These are phyloP conservation scores for Tiliacea citrago DNA, from an alignment of 2,888 invertebrate species.

Conservation along the genomic window DNA sequence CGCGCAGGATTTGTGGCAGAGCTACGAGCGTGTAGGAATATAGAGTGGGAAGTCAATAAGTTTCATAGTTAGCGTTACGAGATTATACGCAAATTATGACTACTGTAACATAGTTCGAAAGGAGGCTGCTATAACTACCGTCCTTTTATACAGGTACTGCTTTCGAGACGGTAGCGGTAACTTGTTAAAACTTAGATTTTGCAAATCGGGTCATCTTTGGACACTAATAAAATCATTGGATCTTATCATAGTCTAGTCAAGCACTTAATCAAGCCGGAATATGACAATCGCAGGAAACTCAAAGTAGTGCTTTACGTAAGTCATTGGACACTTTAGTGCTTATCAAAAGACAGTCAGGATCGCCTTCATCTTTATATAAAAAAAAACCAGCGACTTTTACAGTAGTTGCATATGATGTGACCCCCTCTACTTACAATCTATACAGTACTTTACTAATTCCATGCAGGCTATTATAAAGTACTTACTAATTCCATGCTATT, in stretches of 20 bases:
- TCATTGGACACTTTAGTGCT: neutral
- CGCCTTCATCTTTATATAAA: no score
- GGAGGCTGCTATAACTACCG: slow-evolving; percentile 21
- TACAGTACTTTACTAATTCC: no score
- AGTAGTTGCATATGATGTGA: no score
- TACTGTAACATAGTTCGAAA: slow-evolving; percentile 49
- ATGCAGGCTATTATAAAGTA: no score
- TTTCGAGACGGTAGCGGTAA: slow-evolving; percentile 1
- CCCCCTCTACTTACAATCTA: no score
- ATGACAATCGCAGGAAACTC: neutral
- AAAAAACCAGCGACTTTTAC: no score
- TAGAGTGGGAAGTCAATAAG: slow-evolving; percentile 61
- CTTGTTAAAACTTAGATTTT: neutral
- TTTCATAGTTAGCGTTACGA: slow-evolving; percentile 55
- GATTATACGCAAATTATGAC: slow-evolving; percentile 60
- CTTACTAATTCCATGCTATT: no score
- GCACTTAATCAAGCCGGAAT: neutral
- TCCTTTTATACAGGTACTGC: slow-evolving; percentile 4
- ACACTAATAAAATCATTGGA: no score
- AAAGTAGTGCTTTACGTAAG: neutral
- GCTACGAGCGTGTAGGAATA: slow-evolving; percentile 69
- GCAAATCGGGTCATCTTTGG: neutral
- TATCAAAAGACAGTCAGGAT: neutral
- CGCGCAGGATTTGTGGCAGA: slow-evolving; percentile 71
- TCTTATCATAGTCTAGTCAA: neutral